Evolutionary conservation across 2,888 invertebrate species (phyloP), one percentile per base, ranked within the genome.

Genomic region (Thyatira batis): DNA sequence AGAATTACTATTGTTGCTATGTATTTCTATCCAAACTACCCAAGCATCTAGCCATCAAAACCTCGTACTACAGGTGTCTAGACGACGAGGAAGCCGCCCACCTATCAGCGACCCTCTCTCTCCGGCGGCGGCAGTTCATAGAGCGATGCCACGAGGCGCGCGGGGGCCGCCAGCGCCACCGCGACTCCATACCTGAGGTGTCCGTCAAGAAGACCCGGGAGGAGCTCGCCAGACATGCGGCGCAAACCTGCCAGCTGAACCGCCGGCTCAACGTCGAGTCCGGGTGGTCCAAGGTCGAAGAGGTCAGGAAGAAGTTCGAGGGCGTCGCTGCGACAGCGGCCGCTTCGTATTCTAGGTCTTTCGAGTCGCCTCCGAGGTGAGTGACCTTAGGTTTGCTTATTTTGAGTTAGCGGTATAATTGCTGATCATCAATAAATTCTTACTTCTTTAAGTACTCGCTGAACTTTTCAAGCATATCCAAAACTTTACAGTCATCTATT

Each of bases 261-360:
- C 85, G 91, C 72, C 86, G 90, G 78, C 87, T 89, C 63, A 88
- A 87, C 82, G 87, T 90, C 60, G 91, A 91, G 76, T 87, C 87
- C 50, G 86, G 90, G 69, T 92, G 91, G 91, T 90, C 91, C 44
- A 92, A 91, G 69, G 91, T 91, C 66, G 90, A 92, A 68, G 90
- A 92, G 69, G 91, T 92, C 21, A 73, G 91, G 58, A 92, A 89
- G 84, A 91, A 92, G 78, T 91, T 92, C 54, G 91, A 92, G 64
- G 84, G 80, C 2, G 85, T 84, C 0, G 80, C 86, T 0, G 76
- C 84, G 23, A 64, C 76, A 0, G 76, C 84, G 21, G 65, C 76
- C 1, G 75, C 80, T 0, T 82, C 86, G 9, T 89, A 78, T 62
- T 89, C 89, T 11, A 81, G 90, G 64, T 87, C 87, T 1, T 92